Base-by-base conservation (phyloP, 2,797 vertebrate species). In the Varecia variegata region DNA sequence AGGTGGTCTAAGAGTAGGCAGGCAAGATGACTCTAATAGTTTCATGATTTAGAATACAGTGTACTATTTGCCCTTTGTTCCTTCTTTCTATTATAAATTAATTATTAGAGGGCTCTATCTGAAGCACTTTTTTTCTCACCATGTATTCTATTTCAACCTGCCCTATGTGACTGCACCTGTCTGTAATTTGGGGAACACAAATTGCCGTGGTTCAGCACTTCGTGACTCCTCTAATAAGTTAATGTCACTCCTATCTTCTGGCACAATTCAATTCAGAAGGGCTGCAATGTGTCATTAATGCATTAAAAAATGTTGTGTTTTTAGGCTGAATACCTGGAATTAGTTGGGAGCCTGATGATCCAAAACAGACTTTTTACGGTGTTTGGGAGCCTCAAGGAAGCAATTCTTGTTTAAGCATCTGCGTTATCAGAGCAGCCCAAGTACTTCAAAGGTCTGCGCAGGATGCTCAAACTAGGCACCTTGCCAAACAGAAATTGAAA, bases 401-500 rank as follows among this genome's bases (percentile, higher is more conserved):
- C 77, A 88, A 88, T 97, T 97, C 89, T 70, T 90, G 60, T 94
- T 88, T 77, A 90, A 96, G 97, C 97, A 97, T 98, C 95, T 88
- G 97, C 65, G 18, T 97, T 98, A 97, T 98, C 98, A 98, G 97
- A 94, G 27, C 95, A 95, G 96, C 94, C 97, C 88, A 89, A 97
- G 95, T 95, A 98, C 98, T 98, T 98, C 97, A 94, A 88, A 98
- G 98, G 97, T 98, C 97, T 98, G 88, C n/a, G 92, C 95, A 95
- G 96, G 96, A 98, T 96, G 97, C 98, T 98, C 97, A 98, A 97
- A 98, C 98, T 97, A 98, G 98, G 98, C 98, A 98, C 96, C 97
- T 98, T 98, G 98, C 98, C 98, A 98, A 98, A 98, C 97, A 98
- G 98, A 98, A 98, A 98, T 98, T 98, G 98, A 98, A 98, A 98